phyloP scores from a whole-genome alignment of 2,888 invertebrate species.

The Drosophila austrosaltans region DNA sequence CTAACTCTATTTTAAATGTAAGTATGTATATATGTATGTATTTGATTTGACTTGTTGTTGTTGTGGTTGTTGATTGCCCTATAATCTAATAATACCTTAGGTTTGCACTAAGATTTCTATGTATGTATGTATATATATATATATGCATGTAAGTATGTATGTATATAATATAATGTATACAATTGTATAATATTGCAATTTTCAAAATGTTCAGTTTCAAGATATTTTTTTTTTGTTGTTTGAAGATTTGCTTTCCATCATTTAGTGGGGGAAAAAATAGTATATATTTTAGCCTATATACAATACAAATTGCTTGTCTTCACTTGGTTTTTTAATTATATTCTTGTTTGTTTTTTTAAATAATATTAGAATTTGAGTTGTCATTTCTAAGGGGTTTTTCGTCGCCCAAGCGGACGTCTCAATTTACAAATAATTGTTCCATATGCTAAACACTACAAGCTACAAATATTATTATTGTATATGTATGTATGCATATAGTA shows the following conservation, averaged over 20 bases:
- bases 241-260: slow-evolving; percentile 19
- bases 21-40: slow-evolving; percentile 15
- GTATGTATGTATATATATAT: slow-evolving; percentile 53
- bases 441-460: slow-evolving; percentile 45
- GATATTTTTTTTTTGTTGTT: slow-evolving; percentile 32
- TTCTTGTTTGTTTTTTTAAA: slow-evolving; percentile 27
- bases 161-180: slow-evolving; percentile 51
- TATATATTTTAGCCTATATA: slow-evolving; percentile 48
- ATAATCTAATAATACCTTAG: slow-evolving; percentile 80
- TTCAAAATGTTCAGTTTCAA: slow-evolving; percentile 63
- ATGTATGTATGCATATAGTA: slow-evolving; percentile 22
- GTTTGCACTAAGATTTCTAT: slow-evolving; percentile 74
- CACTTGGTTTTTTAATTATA: slow-evolving; percentile 38
- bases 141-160: slow-evolving; percentile 34
- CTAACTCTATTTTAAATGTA: slow-evolving; percentile 27
- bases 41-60: slow-evolving; percentile 65
- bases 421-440: slow-evolving; percentile 65
- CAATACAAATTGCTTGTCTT: slow-evolving; percentile 74
- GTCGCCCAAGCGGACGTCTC: slow-evolving; percentile 62
- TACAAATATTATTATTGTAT: slow-evolving; percentile 46
- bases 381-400: slow-evolving; percentile 75
- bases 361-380: slow-evolving; percentile 80
- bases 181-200: slow-evolving; percentile 74
- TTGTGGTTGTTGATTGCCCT: slow-evolving; percentile 64
- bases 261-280: slow-evolving; percentile 4